Conservation (phyloP, 2,888 invertebrate genomes). For the Drosophila leonis region DNA sequence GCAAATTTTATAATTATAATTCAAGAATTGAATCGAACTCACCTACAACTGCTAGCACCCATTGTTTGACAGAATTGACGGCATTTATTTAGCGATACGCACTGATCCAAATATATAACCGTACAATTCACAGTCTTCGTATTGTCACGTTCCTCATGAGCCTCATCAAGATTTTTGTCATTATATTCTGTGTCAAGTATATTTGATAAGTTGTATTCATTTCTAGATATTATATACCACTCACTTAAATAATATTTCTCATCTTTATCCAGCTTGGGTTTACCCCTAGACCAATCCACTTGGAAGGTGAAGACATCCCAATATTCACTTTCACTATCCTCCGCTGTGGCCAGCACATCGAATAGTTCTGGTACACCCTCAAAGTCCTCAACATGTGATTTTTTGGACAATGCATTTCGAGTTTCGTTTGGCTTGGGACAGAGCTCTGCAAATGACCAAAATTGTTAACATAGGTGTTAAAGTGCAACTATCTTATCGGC, state of each 20-base stretch:
- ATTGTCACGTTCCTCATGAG: constrained; percentile 85
- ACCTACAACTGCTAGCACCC: constrained; percentile 85
- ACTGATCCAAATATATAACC: constrained; percentile 95
- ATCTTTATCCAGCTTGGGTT: constrained; percentile 89
- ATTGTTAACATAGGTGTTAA: constrained; percentile 31
- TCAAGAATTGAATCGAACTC: not conserved
- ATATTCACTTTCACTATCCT: constrained; percentile 87
- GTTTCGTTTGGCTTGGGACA: constrained; percentile 94
- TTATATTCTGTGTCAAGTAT: constrained; percentile 87
- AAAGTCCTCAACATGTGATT: constrained; percentile 94
- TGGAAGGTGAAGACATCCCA: constrained; percentile 95
- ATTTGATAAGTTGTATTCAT: not conserved
- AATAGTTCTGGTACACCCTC: constrained; percentile 94
- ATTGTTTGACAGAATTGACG: constrained; percentile 89
- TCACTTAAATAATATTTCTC: constrained; percentile 90
- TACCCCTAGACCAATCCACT: constrained; percentile 87
- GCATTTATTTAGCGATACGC: constrained; percentile 95
- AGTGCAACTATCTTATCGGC: constrained; percentile 31
- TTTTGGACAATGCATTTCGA: constrained; percentile 90
- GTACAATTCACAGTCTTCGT: constrained; percentile 93
- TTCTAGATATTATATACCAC: constrained; percentile 67
- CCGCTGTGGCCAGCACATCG: constrained; percentile 90
- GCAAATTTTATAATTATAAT: not conserved
- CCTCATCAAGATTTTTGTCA: constrained; percentile 88
- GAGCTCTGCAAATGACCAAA: constrained; percentile 88